Base-by-base conservation (phyloP, 2,888 invertebrate genomes). In the Apamea sordens region DNA sequence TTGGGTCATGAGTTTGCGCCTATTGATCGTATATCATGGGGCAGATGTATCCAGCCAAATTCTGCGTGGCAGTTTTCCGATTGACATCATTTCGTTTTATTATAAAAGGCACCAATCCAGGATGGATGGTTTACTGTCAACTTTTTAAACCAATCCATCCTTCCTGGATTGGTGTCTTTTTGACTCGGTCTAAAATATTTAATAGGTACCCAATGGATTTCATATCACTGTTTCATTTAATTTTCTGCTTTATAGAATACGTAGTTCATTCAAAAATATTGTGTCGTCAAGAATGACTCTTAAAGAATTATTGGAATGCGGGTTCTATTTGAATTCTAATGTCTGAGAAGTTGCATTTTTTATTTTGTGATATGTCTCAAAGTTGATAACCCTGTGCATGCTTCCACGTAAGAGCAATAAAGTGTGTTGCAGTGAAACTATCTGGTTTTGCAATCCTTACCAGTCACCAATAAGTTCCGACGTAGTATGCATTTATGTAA, bases 381-480 rank as follows among this genome's bases (percentile, higher is more conserved):
- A 72, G 53, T 76, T 71, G 89, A 65, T 81, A 89, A 68, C 87
- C 84, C 89, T 87, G 63, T 68, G 50, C 47, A 64, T 76, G 41
- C 44, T 70, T 79, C 80, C 73, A 88, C 88, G 88, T 91, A 90
- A 90, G 84, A 88, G 81, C 85, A 83, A 86, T 89, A 86, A 85
- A 83, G 76, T 84, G 73, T 75, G 50, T 83, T 84, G 77, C 72
- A 86, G 83, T 88, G 84, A 87, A 89, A 84, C 88, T 86, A 77
- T 79, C 87, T 88, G 75, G 86, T 91, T 90, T 90, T 89, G 88
- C 85, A 91, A 91, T 87, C 32, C 69, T 79, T 65, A 76, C 73
- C 75, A 85, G 82, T 83, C 79, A 79, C 83, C 82, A 73, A 85
- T 83, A 85, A 84, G 81, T 86, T 84, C 77, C 79, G 70, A 86